Conservation (phyloP, 2,888 invertebrate genomes). For the Frankliniella intonsa region DNA sequence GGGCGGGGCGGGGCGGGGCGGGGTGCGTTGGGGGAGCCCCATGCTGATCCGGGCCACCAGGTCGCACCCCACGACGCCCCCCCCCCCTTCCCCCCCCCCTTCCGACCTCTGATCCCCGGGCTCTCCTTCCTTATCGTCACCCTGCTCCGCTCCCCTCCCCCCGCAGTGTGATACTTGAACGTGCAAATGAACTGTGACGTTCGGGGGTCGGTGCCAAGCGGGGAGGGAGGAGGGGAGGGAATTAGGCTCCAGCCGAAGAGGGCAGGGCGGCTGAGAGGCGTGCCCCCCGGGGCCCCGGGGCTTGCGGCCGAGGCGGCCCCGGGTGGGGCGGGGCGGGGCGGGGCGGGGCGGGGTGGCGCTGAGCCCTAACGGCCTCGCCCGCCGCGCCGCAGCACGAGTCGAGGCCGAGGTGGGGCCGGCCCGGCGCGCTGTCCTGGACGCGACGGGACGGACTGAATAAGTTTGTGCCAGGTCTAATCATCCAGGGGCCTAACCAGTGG, state of each 20-base stretch:
- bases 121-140: neutral
- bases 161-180: neutral
- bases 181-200: conserved; percentile 22
- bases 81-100: neutral
- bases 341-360: neutral
- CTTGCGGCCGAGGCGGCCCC: neutral
- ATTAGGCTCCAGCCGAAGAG: no score
- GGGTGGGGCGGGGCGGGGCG: neutral
- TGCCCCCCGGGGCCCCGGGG: no score
- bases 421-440: neutral
- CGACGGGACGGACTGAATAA: no score
- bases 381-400: no score
- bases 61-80: neutral
- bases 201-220: neutral
- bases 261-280: no score
- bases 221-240: no score
- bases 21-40: neutral
- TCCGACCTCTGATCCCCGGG: neutral
- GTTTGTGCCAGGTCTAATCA: no score
- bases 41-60: neutral
- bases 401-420: neutral
- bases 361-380: neutral
- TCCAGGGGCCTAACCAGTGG: no score
- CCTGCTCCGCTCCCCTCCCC: neutral
- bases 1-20: no score